Evolutionary conservation across 2,113 vertebrate genomes (phyloP), one percentile per base, ranked within the genome.

Genomic region (Poecile atricapillus): DNA sequence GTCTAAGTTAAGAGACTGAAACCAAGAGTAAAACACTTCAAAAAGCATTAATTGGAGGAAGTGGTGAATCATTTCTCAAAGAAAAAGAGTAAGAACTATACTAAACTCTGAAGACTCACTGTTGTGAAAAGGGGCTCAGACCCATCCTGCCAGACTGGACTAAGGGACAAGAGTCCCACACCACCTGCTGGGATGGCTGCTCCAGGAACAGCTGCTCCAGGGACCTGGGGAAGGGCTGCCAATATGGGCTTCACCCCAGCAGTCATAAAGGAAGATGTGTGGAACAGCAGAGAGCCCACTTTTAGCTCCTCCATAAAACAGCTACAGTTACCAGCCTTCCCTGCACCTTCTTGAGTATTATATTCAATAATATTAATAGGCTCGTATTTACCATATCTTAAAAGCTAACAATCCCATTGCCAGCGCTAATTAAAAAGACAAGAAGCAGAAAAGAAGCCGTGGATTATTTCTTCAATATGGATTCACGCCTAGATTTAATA

Each of bases 311-410:
- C 94, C 87, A 97, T 97, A 96, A 97, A 97, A 88, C 70, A 96
- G 60, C 94, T 97, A 95, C 94, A 95, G 97, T 95, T 97, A 98
- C 97, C 97, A 98, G 96, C 94, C 97, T 95, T 73, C 88, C 93
- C 67, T 84, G 84, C 31, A 89, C 94, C 96, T 97, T 94, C 82
- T 89, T 95, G 94, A 98, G 86, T 70, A 74, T 70, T 74, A 89
- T 0, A 17, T 39, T 92, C 79, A 96, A 92, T 84, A 83, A 97
- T 92, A 96, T 95, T 96, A 97, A 97, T 63, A 95, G 91, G 89
- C 79, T 93, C 93, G 11, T 95, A 95, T 89, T 98, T 96, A 96
- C 89, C 44, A 0, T 79, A 95, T 94, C 93, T 95, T 97, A 94
- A 97, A 94, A 96, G 94, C 81, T 92, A 97, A 93, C 75, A 86